Conservation (phyloP, 2,797 vertebrate genomes). For the Orestias chungarensis region DNA sequence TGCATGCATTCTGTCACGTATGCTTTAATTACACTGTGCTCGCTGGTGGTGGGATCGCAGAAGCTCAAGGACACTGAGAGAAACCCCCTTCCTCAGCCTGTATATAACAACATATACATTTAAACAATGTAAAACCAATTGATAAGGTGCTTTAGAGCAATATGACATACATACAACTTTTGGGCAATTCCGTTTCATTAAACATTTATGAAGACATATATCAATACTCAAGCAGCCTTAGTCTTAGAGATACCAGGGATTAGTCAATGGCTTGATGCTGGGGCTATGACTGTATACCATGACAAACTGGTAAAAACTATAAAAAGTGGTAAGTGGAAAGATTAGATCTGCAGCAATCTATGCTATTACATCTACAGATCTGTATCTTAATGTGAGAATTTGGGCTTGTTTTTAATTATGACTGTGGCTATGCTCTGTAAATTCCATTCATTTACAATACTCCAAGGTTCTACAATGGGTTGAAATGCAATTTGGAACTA, state of each 20-base stretch:
- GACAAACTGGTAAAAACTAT: no score
- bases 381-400: no score
- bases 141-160: no score
- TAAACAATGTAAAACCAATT: not conserved
- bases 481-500: conserved; percentile 25
- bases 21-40: not conserved
- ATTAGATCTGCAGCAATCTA: not conserved
- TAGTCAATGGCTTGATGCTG: not conserved
- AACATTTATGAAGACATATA: conserved; percentile 1
- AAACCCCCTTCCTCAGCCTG: not conserved
- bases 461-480: conserved; percentile 13
- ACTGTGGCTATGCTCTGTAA: not conserved
- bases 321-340: not conserved
- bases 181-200: no score
- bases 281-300: no score
- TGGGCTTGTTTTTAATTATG: not conserved
- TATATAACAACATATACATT: not conserved
- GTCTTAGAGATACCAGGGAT: not conserved
- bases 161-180: not conserved
- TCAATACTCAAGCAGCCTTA: not conserved
- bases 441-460: conserved; percentile 1
- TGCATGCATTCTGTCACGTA: not conserved
- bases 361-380: no score
- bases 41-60: not conserved
- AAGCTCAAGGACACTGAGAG: not conserved